These are phyloP conservation scores for Micronycteris hirsuta DNA, from an alignment of 2,113 vertebrate species.

Conservation along the genomic window DNA sequence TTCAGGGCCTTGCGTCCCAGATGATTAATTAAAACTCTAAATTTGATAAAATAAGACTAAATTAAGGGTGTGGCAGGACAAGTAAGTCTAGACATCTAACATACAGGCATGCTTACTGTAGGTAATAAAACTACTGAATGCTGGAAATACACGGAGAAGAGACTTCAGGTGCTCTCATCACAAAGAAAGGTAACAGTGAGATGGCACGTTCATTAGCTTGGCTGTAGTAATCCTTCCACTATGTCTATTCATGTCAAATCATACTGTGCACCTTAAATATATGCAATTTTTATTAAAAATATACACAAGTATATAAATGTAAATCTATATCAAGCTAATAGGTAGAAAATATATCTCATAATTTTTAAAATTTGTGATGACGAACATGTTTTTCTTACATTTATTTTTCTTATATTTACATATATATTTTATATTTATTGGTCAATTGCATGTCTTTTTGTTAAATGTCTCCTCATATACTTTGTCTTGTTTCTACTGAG, in stretches of 20 bases:
- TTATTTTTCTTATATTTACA: not conserved
- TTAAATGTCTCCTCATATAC: not conserved
- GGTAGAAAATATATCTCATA: not conserved
- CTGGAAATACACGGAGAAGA: not conserved
- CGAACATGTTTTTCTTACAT: not conserved
- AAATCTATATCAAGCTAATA: not conserved
- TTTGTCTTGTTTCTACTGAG: not conserved
- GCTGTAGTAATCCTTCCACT: not conserved
- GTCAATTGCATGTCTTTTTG: not conserved
- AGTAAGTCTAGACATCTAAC: not conserved
- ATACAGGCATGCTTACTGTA: not conserved
- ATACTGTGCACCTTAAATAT: not conserved
- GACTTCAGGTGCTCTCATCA: not conserved
- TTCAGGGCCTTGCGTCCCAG: not conserved
- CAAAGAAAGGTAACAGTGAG: not conserved
- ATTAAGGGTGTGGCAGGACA: not conserved
- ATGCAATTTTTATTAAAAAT: not conserved
- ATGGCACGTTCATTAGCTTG: not conserved
- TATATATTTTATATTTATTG: not conserved
- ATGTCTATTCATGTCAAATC: not conserved
- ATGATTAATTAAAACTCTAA: not conserved
- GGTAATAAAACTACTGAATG: not conserved
- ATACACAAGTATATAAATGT: not conserved
- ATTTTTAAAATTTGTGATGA: not conserved
- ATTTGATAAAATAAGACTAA: not conserved